These are phyloP conservation scores for Vandiemenella viatica DNA, from an alignment of 2,888 invertebrate species.

Conservation along the genomic window DNA sequence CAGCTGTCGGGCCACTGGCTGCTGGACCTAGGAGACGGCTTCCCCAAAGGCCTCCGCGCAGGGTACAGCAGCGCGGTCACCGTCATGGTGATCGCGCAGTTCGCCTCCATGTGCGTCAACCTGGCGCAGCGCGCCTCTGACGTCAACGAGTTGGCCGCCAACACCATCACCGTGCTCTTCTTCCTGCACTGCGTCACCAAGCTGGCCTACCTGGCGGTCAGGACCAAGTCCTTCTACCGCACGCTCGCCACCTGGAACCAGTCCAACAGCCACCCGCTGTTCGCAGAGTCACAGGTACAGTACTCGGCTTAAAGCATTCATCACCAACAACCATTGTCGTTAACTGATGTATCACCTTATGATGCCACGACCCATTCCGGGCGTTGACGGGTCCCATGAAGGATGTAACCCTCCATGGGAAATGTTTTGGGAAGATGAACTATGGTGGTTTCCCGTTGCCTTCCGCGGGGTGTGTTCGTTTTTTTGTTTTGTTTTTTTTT, in stretches of 20 bases:
- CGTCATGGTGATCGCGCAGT: constrained; percentile 40
- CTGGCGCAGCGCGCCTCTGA: constrained; percentile 56
- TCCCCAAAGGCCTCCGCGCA: constrained; percentile 20
- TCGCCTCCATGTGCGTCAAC: constrained; percentile 46
- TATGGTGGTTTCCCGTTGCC: too few relatives aligned
- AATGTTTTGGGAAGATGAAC: too few relatives aligned
- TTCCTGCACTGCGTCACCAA: constrained; percentile 66
- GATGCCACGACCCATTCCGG: too few relatives aligned
- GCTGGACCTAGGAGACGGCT: constrained; percentile 50
- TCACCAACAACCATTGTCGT: too few relatives aligned
- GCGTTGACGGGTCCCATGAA: too few relatives aligned
- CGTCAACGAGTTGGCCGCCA: constrained; percentile 54
- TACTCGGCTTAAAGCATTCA: too few relatives aligned
- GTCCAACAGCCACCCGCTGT: constrained; percentile 53
- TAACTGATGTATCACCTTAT: too few relatives aligned
- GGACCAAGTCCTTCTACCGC: constrained; percentile 60
- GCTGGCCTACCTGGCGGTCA: constrained; percentile 52
- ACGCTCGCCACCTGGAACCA: constrained; percentile 69
- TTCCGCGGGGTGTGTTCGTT: too few relatives aligned
- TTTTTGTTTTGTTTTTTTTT: too few relatives aligned
- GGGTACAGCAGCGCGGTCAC: constrained; percentile 6
- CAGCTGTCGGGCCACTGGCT: constrained; percentile 62
- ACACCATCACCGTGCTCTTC: constrained; percentile 68
- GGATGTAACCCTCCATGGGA: too few relatives aligned
- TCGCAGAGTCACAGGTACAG: constrained; percentile 47